Evolutionary conservation across 2,888 invertebrate genomes (phyloP).

Genomic region (Germaria angustata): DNA sequence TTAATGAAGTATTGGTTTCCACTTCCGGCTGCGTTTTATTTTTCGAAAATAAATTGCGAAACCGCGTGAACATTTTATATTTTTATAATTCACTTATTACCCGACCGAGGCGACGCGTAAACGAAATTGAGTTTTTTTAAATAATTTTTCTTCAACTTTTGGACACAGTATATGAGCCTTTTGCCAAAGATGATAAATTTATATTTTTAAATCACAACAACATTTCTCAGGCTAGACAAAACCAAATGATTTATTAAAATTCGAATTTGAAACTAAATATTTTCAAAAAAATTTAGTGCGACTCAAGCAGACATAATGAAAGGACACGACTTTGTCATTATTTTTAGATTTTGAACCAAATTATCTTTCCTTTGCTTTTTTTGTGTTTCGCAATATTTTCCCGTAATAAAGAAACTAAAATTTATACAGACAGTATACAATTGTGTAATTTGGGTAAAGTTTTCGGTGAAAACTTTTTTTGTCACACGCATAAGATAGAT

Average conservation of each 20-base stretch:
- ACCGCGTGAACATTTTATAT: conserved; percentile 76
- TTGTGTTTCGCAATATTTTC: neutral
- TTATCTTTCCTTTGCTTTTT: neutral
- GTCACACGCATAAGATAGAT: conserved; percentile 28
- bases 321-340: conserved; percentile 38
- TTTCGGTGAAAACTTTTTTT: neutral
- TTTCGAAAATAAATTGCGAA: conserved; percentile 77
- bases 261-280: conserved; percentile 8
- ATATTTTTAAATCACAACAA: neutral
- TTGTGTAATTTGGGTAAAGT: neutral
- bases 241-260: conserved; percentile 2
- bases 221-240: neutral
- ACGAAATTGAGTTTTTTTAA: neutral
- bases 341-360: conserved; percentile 42
- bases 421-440: neutral
- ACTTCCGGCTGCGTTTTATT: conserved; percentile 66
- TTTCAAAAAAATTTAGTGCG: neutral
- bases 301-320: neutral
- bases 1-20: neutral
- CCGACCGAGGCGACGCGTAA: neutral
- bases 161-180: conserved; percentile 69
- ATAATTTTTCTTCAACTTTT: conserved; percentile 3
- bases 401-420: neutral
- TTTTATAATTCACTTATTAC: neutral
- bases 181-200: conserved; percentile 69